These are phyloP conservation scores for Solenopsis fugax DNA, from an alignment of 1,140 invertebrate genomes.

Conservation along the genomic window DNA sequence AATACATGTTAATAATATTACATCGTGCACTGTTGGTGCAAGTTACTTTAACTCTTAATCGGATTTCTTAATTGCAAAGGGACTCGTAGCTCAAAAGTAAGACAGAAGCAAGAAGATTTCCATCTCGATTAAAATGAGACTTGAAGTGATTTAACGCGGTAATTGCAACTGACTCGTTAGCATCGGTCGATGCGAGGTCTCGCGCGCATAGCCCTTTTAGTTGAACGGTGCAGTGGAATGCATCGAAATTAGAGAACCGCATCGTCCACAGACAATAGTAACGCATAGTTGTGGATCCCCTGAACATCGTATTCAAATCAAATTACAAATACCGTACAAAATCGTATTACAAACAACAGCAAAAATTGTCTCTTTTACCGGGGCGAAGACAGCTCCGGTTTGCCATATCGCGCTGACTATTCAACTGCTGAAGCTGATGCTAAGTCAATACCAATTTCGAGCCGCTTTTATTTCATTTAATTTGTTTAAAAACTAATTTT, in stretches of 20 bases:
- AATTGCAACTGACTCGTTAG: constrained; percentile 57
- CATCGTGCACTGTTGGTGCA: neutral
- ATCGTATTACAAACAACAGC: neutral
- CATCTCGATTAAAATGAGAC: constrained; percentile 54
- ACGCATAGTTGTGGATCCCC: constrained; percentile 34
- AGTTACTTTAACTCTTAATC: constrained; percentile 23
- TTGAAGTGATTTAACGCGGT: constrained; percentile 50
- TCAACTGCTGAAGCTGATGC: neutral
- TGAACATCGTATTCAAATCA: constrained; percentile 32
- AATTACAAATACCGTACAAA: constrained; percentile 50
- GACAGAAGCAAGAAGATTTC: neutral
- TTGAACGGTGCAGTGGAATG: constrained; percentile 30
- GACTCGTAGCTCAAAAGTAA: constrained; percentile 23
- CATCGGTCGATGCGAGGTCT: constrained; percentile 22
- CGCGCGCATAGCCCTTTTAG: constrained; percentile 21
- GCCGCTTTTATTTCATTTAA: neutral
- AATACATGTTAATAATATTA: constrained; percentile 13
- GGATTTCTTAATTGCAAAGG: constrained; percentile 37
- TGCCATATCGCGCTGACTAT: neutral
- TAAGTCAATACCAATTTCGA: neutral
- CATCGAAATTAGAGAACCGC: constrained; percentile 58
- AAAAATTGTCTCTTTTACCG: constrained; percentile 28
- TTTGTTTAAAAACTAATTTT: neutral
- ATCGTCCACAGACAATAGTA: constrained; percentile 36
- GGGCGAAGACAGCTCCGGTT: neutral